These are phyloP conservation scores for Calameuta idolon DNA, from an alignment of 2,888 invertebrate species.

Conservation along the genomic window DNA sequence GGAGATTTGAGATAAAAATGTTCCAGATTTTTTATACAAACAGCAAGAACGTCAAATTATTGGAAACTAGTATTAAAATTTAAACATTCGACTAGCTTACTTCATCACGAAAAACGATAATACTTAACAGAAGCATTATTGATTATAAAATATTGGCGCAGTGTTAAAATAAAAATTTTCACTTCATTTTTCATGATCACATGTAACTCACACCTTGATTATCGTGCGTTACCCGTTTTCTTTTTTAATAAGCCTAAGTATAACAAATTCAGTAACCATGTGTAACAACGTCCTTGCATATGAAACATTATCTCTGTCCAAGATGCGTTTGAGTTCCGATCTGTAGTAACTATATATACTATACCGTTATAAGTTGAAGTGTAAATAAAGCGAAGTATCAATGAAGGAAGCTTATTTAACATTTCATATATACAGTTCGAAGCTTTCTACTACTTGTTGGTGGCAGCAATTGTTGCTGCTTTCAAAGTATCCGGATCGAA, in stretches of 20 bases:
- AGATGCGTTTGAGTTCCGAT: not conserved
- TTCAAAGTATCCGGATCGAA: constrained; percentile 40
- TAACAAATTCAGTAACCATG: not conserved
- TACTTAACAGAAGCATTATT: not conserved
- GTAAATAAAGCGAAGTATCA: constrained; percentile 35
- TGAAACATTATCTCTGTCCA: not conserved
- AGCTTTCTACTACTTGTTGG: not conserved
- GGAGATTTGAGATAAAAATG: not conserved
- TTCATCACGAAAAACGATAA: not conserved
- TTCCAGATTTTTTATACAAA: not conserved
- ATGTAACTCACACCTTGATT: not conserved
- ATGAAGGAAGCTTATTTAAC: not conserved
- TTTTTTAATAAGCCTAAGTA: not conserved
- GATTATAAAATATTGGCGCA: not conserved
- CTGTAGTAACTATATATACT: constrained; percentile 41
- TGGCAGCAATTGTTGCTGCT: constrained; percentile 25
- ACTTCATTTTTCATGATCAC: not conserved
- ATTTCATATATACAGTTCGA: not conserved
- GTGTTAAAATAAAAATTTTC: not conserved
- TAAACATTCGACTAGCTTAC: not conserved
- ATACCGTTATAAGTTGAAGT: constrained; percentile 38
- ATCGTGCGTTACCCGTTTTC: not conserved
- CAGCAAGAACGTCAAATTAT: not conserved
- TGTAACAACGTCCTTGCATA: not conserved
- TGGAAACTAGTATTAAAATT: not conserved